Base-by-base conservation (phyloP, 2,113 vertebrate genomes). In the Thalassarche chlororhynchos region DNA sequence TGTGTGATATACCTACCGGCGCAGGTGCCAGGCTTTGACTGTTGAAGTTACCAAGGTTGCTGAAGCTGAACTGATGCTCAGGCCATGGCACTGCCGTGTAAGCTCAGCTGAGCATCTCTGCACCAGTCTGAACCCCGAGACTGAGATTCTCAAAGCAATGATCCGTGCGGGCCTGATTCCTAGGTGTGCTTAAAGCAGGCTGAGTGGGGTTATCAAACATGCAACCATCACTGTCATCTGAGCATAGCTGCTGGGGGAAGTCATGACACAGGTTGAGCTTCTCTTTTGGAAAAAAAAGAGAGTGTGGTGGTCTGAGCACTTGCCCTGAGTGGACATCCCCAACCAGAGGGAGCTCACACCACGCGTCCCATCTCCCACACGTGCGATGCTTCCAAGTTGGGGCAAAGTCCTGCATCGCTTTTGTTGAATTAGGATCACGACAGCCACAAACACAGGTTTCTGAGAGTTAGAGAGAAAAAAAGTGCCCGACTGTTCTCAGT, bases 1-100 rank as follows among this genome's bases (percentile, higher is more conserved):
- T 1, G 14, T 24, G 55, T 18, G 47, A 38, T 12, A 10, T 5
- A 26, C 13, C 10, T 19, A 1, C 38, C 8, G 7, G 21, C 1
- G 1, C 17, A 14, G 21, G 24, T n/a, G 31, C 64, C 24, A 8
- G 65, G 36, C 31, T 64, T 21, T n/a, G 47, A 4, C 75, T 55
- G 34, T 4, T 66, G 61, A 68, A 38, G 32, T 58, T 32, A 31
- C n/a, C 9, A 5, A 19, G 36, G 42, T 4, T 44, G 26, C 58
- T 58, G 58, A 62, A 61, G 74, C 74, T 38, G 57, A 72, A 29
- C 29, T 24, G 57, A 5, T 55, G 47, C 64, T 52, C 5, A 12
- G 55, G 47, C 36, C 28, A 1, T 28, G n/a, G 36, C 84, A 11
- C 61, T 40, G 55, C 76, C 10, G 3, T 14, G 31, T 49, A 9